These are phyloP conservation scores for Acrocera orbiculus DNA, from an alignment of 2,888 invertebrate genomes.

Conservation along the genomic window DNA sequence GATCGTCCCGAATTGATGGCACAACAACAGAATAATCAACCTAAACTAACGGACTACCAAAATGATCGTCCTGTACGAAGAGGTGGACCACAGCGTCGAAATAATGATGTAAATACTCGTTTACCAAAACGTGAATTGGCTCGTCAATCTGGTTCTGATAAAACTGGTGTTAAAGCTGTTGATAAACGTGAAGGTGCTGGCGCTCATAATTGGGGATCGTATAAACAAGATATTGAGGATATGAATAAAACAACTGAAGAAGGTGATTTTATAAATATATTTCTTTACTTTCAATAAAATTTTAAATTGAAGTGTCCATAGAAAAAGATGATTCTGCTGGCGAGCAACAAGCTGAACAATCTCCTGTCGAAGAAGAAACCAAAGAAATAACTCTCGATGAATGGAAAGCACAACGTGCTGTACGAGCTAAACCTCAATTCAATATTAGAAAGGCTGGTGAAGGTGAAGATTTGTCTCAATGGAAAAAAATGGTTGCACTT, in stretches of 20 bases:
- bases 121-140: constrained; percentile 82
- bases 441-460: constrained; percentile 89
- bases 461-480: constrained; percentile 77
- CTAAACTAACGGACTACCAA: constrained; percentile 32
- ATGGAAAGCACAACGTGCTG: constrained; percentile 73
- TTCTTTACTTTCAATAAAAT: neutral
- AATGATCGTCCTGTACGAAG: constrained; percentile 24
- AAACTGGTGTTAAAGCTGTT: constrained; percentile 82
- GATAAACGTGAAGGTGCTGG: constrained; percentile 92
- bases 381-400: constrained; percentile 85
- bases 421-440: constrained; percentile 68
- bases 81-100: constrained; percentile 21
- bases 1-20: constrained; percentile 14
- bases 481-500: constrained; percentile 78
- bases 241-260: constrained; percentile 21
- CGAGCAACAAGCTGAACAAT: constrained; percentile 28
- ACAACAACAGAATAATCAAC: constrained; percentile 4
- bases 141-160: constrained; percentile 86
- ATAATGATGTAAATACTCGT: constrained; percentile 20
- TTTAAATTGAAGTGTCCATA: no score
- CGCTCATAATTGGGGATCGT: constrained; percentile 89
- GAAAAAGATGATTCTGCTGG: constrained; percentile 28
- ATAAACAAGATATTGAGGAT: constrained; percentile 72
- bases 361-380: constrained; percentile 47
- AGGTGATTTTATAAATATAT: constrained; percentile 8